These are phyloP conservation scores for Brachionus paranguensis DNA, from an alignment of 1,140 invertebrate species.

Conservation along the genomic window DNA sequence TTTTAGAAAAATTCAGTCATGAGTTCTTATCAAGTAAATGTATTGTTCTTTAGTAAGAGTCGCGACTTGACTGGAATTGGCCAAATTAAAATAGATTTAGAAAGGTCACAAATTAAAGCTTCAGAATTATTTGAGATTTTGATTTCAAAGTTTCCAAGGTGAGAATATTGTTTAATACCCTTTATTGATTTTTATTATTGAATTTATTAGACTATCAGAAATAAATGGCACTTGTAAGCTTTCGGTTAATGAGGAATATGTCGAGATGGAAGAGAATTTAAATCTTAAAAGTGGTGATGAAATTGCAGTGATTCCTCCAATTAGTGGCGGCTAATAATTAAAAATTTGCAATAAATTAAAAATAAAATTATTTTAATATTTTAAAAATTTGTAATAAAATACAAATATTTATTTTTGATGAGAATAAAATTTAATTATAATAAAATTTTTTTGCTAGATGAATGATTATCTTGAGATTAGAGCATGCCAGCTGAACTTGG, in stretches of 20 bases:
- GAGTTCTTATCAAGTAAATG: conserved; percentile 56
- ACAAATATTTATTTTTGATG: neutral
- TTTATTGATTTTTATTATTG: neutral
- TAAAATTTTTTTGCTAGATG: conserved; percentile 41
- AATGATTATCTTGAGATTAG: conserved; percentile 64
- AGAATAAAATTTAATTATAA: neutral
- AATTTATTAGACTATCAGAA: conserved; percentile 57
- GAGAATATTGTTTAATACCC: neutral
- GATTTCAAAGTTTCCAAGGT: conserved; percentile 59
- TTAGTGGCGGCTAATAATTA: conserved; percentile 67
- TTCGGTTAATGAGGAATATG: conserved; percentile 73
- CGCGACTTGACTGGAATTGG: conserved; percentile 66
- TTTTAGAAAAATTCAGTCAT: neutral
- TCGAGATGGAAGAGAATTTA: conserved; percentile 55
- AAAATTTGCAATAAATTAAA: neutral
- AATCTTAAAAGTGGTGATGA: conserved; percentile 64
- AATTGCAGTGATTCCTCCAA: conserved; percentile 75
- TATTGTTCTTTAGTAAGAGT: conserved; percentile 80
- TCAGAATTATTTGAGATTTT: conserved; percentile 61
- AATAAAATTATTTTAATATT: neutral
- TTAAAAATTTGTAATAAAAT: conserved; percentile 23
- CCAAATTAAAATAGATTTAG: conserved; percentile 52
- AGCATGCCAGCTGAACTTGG: conserved; percentile 64
- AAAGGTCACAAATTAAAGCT: conserved; percentile 50
- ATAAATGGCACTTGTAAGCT: conserved; percentile 68